Conservation (phyloP, 2,797 vertebrate species). For the Arvicola amphibius region DNA sequence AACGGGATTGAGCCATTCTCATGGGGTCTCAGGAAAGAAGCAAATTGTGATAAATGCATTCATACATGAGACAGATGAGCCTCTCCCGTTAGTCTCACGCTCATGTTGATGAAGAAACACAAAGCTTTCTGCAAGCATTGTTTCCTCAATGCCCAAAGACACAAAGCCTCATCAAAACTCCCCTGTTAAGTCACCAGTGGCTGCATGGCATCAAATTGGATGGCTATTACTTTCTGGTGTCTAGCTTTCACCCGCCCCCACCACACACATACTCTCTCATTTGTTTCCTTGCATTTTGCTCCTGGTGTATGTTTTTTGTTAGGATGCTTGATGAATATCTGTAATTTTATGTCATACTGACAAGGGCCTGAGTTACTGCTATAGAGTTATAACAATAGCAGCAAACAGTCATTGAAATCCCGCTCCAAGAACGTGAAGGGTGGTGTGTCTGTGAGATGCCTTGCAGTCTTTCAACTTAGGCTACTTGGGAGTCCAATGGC, state of each 20-base stretch:
- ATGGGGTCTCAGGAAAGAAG: slow-evolving; percentile 24
- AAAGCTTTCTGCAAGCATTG: neutral
- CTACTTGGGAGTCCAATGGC: neutral
- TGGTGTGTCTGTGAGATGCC: neutral
- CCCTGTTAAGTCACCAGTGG: slow-evolving; percentile 20
- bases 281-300: slow-evolving; percentile 53
- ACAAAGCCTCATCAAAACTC: slow-evolving; percentile 51
- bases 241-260: neutral
- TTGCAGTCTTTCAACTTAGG: neutral
- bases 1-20: neutral
- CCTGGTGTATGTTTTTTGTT: slow-evolving; percentile 51
- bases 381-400: slow-evolving; percentile 25
- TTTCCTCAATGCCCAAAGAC: slow-evolving; percentile 50
- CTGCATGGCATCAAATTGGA: slow-evolving; percentile 56
- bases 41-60: slow-evolving; percentile 47
- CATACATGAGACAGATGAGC: slow-evolving; percentile 25
- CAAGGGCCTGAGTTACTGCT: slow-evolving; percentile 37
- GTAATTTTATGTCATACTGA: slow-evolving; percentile 40
- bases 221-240: slow-evolving; percentile 62
- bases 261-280: neutral
- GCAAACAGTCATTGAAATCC: neutral
- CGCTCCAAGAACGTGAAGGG: neutral
- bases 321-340: slow-evolving; percentile 57
- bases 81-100: neutral
- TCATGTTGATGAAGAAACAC: slow-evolving; percentile 51